Conservation (phyloP, 2,888 invertebrate species). For the Microchrysa polita region DNA sequence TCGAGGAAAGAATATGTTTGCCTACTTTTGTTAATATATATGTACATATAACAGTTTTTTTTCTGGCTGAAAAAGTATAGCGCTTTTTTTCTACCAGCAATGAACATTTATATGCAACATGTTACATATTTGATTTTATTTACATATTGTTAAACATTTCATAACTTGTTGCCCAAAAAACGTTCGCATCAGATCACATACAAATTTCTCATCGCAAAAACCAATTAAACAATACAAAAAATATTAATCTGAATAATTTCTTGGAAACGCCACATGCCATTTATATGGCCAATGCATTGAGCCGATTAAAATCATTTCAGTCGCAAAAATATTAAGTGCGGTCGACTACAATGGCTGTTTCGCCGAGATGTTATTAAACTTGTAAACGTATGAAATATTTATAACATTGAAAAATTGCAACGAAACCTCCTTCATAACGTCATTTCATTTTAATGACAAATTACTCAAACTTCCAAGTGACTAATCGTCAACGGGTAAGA, state of each 20-base stretch:
- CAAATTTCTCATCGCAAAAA: no score
- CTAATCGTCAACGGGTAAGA: constrained; percentile 32
- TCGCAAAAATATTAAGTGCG: neutral
- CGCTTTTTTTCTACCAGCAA: no score
- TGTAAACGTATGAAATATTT: constrained; percentile 1
- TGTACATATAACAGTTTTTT: no score
- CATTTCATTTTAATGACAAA: constrained; percentile 39
- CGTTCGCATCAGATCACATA: no score
- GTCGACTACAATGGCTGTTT: neutral
- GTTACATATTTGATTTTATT: no score
- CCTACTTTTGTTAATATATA: no score
- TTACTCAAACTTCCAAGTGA: constrained; percentile 38
- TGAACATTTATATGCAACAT: no score
- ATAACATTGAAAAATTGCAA: constrained; percentile 18
- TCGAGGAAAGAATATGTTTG: no score
- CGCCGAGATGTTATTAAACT: constrained; percentile 6
- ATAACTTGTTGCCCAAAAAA: no score
- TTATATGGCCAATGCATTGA: constrained; percentile 6
- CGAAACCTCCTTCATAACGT: constrained; percentile 31
- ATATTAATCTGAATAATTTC: neutral
- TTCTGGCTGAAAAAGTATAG: no score
- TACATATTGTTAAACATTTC: no score
- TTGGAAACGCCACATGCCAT: neutral
- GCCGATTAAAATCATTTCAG: constrained; percentile 2
- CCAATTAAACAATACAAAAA: no score